A percentile compares a stretch with the other conserved stretches of the same genome.
Evolutionary conservation across 37 sponge, comb jelly and placozoan species (phyloP).

Genomic region (Amphimedon queenslandica): DNA sequence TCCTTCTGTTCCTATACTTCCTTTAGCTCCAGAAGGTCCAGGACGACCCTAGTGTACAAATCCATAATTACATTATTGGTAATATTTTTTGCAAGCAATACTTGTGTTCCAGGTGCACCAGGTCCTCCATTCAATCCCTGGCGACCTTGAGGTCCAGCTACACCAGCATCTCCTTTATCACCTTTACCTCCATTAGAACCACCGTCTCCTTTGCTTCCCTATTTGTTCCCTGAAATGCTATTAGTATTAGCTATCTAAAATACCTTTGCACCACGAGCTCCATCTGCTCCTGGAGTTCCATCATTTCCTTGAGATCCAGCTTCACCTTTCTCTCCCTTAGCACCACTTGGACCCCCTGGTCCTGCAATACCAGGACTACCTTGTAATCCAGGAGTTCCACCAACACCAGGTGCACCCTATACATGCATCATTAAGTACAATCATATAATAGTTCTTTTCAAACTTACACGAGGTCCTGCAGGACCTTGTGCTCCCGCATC

Average conservation of each 20-base stretch:
- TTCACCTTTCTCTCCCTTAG: background rate
- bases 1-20: background rate
- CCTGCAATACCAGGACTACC: slow-evolving; percentile 19
- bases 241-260: no score
- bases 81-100: no score
- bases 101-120: background rate
- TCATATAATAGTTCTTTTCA: background rate
- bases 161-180: slow-evolving; percentile 19
- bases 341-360: slow-evolving; percentile 13
- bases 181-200: slow-evolving; percentile 22
- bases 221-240: no score
- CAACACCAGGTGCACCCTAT: slow-evolving; percentile 10
- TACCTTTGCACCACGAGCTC: background rate
- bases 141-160: background rate
- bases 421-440: background rate
- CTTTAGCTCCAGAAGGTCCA: slow-evolving; percentile 2
- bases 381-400: background rate
- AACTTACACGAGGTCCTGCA: slow-evolving; percentile 6
- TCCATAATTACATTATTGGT: no score
- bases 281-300: slow-evolving; percentile 6
- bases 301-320: background rate
- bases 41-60: no score
- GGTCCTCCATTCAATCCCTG: background rate
- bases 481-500: slow-evolving; percentile 24
- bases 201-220: background rate